Evolutionary conservation across 35 echinoderm and acorn worm species (phyloP).

Genomic region (Apostichopus californicus): DNA sequence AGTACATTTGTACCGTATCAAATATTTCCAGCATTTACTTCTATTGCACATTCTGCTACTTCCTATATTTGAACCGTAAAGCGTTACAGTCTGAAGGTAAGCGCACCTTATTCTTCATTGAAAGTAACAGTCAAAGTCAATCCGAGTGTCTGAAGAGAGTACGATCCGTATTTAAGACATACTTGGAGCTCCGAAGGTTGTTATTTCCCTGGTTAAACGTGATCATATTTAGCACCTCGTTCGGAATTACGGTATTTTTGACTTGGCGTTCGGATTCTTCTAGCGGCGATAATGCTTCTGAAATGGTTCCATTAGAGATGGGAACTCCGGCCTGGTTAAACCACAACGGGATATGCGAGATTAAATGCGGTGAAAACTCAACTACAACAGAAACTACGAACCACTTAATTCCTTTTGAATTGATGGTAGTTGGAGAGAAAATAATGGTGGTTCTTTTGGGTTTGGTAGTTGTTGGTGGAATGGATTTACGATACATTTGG

Average conservation of each 20-base stretch:
- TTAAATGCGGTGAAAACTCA: background rate
- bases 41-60: background rate
- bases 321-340: background rate
- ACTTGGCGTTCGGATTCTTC: background rate
- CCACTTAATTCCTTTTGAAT: background rate
- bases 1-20: conserved; percentile 1
- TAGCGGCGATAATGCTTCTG: background rate
- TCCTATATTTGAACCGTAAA: background rate
- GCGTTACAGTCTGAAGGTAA: background rate
- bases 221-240: conserved; percentile 4
- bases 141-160: background rate
- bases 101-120: background rate
- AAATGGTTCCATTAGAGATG: no score
- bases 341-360: conserved; percentile 3
- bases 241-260: background rate
- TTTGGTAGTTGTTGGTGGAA: background rate
- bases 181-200: background rate
- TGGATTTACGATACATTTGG: conserved; percentile 20
- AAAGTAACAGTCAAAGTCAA: background rate
- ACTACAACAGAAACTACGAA: background rate
- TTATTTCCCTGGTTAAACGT: conserved; percentile 13
- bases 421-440: conserved; percentile 21
- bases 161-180: background rate
- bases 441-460: background rate
- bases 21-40: background rate